Percentiles rank a stretch among this genome's conserved stretches.
phyloP scores from a whole-genome alignment of 1,140 invertebrate genomes.

The Zophobas atratus region DNA sequence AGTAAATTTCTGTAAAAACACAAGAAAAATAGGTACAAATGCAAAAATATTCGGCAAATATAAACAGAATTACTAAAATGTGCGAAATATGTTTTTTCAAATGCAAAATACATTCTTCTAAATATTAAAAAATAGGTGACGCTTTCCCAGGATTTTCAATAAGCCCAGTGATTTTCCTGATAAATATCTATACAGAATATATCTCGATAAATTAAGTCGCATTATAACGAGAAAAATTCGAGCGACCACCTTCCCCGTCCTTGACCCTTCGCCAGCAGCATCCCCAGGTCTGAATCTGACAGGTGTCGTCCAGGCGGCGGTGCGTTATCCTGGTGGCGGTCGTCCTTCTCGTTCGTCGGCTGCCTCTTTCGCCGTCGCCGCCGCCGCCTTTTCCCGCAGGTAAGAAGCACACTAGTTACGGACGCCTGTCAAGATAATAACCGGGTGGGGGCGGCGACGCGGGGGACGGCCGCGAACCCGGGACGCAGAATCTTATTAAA shows the following conservation, averaged over 20 bases:
- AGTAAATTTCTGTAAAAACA: too few species aligned
- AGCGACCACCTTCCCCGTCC: not conserved
- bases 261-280: constrained; percentile 6
- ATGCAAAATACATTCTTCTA: too few species aligned
- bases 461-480: constrained; percentile 54
- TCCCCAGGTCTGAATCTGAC: not conserved
- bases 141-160: too few species aligned
- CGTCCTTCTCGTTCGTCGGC: not conserved
- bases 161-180: not conserved
- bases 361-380: not conserved
- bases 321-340: not conserved
- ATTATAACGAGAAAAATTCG: too few species aligned
- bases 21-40: too few species aligned
- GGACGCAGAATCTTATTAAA: constrained; percentile 69
- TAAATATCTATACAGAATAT: too few species aligned
- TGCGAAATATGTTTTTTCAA: too few species aligned
- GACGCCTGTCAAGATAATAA: constrained; percentile 61
- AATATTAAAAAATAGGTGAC: too few species aligned
- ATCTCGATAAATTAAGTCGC: too few species aligned
- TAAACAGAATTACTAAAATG: too few species aligned
- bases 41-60: too few species aligned
- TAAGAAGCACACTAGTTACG: constrained; percentile 54
- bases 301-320: not conserved
- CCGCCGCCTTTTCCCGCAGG: constrained; percentile 16
- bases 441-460: constrained; percentile 55